These are phyloP conservation scores for Nothobranchius furzeri DNA, from an alignment of 2,113 vertebrate species.

Conservation along the genomic window DNA sequence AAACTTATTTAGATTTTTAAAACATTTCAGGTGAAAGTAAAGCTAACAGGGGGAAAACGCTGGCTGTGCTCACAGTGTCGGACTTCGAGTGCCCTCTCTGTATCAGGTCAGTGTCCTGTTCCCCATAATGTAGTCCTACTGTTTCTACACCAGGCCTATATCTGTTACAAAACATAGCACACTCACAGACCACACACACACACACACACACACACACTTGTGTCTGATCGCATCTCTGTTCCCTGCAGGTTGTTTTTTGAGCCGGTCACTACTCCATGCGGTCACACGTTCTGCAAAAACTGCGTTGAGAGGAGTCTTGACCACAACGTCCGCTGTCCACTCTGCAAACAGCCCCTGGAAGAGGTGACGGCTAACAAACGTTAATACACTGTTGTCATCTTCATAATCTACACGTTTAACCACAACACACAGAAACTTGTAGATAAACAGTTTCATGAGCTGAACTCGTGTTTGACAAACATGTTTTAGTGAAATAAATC, in stretches of 20 bases:
- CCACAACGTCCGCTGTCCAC: constrained; percentile 88
- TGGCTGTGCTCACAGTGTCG: constrained; percentile 77
- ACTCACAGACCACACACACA: not conserved
- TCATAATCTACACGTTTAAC: too few species aligned
- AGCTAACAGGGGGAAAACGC: constrained; percentile 42
- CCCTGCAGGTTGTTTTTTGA: constrained; percentile 84
- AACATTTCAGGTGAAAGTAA: constrained; percentile 49
- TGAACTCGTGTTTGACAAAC: too few species aligned
- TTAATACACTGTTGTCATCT: too few species aligned
- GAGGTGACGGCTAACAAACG: constrained; percentile 70
- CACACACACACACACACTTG: not conserved
- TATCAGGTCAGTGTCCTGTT: constrained; percentile 81
- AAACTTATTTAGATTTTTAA: too few species aligned
- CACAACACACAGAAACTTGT: too few species aligned
- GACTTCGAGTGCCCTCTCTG: constrained; percentile 92
- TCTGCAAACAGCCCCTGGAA: constrained; percentile 91
- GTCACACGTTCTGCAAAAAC: constrained; percentile 92
- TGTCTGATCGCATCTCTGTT: not conserved
- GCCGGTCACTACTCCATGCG: constrained; percentile 89
- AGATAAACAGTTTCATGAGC: too few species aligned
- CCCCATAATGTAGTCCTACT: not conserved
- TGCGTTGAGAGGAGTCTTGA: constrained; percentile 90
- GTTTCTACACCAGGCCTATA: too few species aligned
- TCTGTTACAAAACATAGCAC: too few species aligned
- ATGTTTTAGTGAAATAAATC: too few species aligned